These are phyloP conservation scores for Myopa testacea DNA, from an alignment of 2,888 invertebrate species.

Conservation along the genomic window DNA sequence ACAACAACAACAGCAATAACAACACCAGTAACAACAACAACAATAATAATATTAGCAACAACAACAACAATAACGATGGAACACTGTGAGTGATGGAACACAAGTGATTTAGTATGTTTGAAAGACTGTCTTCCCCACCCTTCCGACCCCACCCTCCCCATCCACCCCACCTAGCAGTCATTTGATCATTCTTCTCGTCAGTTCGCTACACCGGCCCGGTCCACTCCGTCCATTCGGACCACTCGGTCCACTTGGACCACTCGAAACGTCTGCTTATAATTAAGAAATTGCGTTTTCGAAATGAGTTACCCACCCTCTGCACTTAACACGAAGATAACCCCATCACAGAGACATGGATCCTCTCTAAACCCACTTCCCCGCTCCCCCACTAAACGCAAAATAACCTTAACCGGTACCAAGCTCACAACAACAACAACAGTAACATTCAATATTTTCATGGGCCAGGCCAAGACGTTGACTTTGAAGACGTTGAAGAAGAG, in stretches of 20 bases:
- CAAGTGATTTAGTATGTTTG: conserved; percentile 7
- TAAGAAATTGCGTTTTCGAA: conserved; percentile 60
- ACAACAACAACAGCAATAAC: not conserved
- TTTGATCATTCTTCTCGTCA: not conserved
- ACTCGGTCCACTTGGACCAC: not conserved
- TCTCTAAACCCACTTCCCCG: not conserved
- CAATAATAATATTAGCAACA: not conserved
- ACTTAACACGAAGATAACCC: not conserved
- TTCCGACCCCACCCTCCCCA: not conserved
- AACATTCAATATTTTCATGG: not conserved
- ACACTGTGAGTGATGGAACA: conserved; percentile 2
- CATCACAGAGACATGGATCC: not conserved
- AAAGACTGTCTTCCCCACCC: not conserved
- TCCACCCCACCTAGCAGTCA: not conserved
- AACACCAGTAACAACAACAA: not conserved
- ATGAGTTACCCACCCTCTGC: conserved; percentile 51
- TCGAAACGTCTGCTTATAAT: conserved; percentile 49
- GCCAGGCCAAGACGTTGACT: not conserved
- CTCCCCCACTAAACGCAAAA: not conserved
- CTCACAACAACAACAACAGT: not conserved
- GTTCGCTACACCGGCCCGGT: not conserved
- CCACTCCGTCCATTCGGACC: not conserved
- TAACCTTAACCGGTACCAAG: too few relatives aligned
- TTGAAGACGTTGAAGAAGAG: not conserved
- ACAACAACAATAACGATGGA: not conserved